Conservation (phyloP, 2,113 vertebrate genomes). For the Cebidichthys violaceus region DNA sequence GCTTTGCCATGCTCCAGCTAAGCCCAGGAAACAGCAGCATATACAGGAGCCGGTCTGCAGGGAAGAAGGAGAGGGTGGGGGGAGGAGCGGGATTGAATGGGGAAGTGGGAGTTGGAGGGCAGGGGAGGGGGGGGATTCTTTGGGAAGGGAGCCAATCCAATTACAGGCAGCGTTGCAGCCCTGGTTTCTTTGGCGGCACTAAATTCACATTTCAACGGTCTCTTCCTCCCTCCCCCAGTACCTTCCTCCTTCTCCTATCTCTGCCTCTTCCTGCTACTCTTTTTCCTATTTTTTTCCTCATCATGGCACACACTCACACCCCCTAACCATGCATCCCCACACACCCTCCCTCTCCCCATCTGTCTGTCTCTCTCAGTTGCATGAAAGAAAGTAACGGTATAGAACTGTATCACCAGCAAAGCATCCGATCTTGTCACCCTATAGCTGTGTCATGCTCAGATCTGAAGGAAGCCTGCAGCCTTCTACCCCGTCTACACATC, state of each 20-base stretch:
- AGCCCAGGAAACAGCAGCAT: slow-evolving; percentile 80
- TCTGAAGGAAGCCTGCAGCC: slow-evolving; percentile 55
- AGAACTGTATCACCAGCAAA: slow-evolving; percentile 38
- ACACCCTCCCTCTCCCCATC: slow-evolving; percentile 12
- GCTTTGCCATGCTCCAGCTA: slow-evolving; percentile 70
- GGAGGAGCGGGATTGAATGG: slow-evolving; percentile 60
- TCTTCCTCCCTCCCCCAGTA: slow-evolving; percentile 58
- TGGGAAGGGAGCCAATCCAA: slow-evolving; percentile 88
- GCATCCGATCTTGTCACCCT: slow-evolving; percentile 64
- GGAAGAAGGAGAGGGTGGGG: slow-evolving; percentile 65
- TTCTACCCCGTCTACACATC: slow-evolving; percentile 13
- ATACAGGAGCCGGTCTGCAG: slow-evolving; percentile 74
- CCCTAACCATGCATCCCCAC: background rate
- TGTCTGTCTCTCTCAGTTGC: slow-evolving; percentile 31
- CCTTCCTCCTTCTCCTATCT: slow-evolving; percentile 46
- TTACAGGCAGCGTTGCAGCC: slow-evolving; percentile 85
- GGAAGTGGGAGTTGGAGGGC: slow-evolving; percentile 56
- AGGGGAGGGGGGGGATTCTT: slow-evolving; percentile 75
- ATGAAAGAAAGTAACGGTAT: slow-evolving; percentile 32
- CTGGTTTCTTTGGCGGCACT: slow-evolving; percentile 79
- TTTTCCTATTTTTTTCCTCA: slow-evolving; percentile 44
- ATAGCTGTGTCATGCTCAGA: slow-evolving; percentile 53
- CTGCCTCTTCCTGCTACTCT: slow-evolving; percentile 31
- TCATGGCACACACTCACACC: slow-evolving; percentile 33
- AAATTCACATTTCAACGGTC: slow-evolving; percentile 83